Evolutionary conservation across 30 jellyfish, hydroid and myxozoan genomes (phyloP).

Genomic region (Cassiopea xamachana): DNA sequence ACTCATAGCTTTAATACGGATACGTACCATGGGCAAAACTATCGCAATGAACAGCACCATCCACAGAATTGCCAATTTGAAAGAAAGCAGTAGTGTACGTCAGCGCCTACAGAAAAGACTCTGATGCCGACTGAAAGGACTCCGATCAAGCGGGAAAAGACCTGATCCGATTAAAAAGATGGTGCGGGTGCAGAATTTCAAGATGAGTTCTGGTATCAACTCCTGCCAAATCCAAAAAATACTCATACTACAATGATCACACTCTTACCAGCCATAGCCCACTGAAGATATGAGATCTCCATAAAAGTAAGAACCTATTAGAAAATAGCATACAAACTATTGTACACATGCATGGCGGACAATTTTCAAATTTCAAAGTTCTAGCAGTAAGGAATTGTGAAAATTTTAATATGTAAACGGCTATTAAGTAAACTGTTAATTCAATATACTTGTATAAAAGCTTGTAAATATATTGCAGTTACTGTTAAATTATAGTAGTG

Average conservation of each 20-base stretch:
- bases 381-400: no score
- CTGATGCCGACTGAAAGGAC: neutral
- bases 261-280: no score
- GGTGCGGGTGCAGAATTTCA: neutral
- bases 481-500: neutral
- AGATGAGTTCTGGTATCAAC: neutral
- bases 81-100: neutral
- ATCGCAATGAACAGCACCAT: neutral
- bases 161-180: no score
- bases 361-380: no score
- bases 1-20: neutral
- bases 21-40: neutral
- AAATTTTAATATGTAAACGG: no score
- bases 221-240: neutral
- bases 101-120: neutral
- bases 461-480: neutral
- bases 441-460: neutral
- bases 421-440: no score
- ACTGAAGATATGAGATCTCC: no score
- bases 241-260: no score
- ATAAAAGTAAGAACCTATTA: no score
- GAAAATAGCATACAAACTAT: no score
- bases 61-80: neutral
- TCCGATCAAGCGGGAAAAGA: neutral
- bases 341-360: no score